phyloP scores from a whole-genome alignment of 2,888 invertebrate genomes.

The Cylindroiulus punctatus region DNA sequence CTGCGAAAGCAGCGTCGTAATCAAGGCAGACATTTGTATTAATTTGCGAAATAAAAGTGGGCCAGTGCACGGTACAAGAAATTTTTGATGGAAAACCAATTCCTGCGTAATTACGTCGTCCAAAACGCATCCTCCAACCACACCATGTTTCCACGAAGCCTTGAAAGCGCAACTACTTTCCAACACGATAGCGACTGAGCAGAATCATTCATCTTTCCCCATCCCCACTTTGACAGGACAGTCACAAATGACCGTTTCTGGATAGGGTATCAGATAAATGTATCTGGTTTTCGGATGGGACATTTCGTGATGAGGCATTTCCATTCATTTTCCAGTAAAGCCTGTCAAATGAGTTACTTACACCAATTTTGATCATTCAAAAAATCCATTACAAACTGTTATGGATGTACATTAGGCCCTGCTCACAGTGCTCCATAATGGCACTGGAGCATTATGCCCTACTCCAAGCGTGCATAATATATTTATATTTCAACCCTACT shows the following conservation, averaged over 20 bases:
- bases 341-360: too few relatives aligned
- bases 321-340: too few relatives aligned
- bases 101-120: background rate
- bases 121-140: slow-evolving; percentile 18
- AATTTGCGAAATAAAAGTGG: slow-evolving; percentile 10
- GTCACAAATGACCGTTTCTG: background rate
- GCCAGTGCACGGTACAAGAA: background rate
- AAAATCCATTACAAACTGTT: too few relatives aligned
- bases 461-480: too few relatives aligned
- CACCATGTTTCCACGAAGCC: background rate
- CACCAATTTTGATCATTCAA: too few relatives aligned
- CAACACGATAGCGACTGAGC: background rate
- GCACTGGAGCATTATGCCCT: too few relatives aligned
- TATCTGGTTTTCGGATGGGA: background rate
- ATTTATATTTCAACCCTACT: too few relatives aligned
- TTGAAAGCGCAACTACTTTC: background rate
- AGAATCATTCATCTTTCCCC: background rate
- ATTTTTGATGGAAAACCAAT: slow-evolving; percentile 18
- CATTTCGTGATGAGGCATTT: too few relatives aligned
- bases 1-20: slow-evolving; percentile 8
- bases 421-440: too few relatives aligned
- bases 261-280: background rate
- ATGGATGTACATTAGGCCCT: too few relatives aligned
- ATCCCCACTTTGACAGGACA: background rate
- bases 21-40: slow-evolving; percentile 18